A percentile compares a stretch with the other conserved stretches of the same genome.
phyloP scores from a whole-genome alignment of 1,140 invertebrate genomes.

The Drosophila seguyi region DNA sequence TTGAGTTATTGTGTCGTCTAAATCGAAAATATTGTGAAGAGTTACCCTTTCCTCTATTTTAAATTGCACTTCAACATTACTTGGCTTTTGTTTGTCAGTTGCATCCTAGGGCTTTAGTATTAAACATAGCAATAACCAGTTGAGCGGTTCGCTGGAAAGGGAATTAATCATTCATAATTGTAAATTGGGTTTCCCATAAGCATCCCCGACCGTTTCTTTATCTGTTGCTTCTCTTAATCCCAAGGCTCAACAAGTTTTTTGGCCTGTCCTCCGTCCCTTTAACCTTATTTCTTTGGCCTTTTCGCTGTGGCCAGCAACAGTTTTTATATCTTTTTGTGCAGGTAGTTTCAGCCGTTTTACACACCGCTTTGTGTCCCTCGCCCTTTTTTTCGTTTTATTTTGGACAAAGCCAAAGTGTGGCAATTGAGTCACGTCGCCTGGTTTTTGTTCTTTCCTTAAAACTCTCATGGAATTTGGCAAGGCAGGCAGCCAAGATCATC shows the following conservation, averaged over 20 bases:
- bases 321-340: slow-evolving; percentile 48
- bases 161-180: slow-evolving; percentile 63
- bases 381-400: slow-evolving; percentile 4
- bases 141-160: slow-evolving; percentile 34
- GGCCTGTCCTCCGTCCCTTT: slow-evolving; percentile 37
- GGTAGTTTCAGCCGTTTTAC: slow-evolving; percentile 42
- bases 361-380: slow-evolving; percentile 24
- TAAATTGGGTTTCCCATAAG: slow-evolving; percentile 48
- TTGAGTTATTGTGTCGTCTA: background rate
- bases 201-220: slow-evolving; percentile 37
- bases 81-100: slow-evolving; percentile 10
- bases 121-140: slow-evolving; percentile 45
- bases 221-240: slow-evolving; percentile 39
- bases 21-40: background rate
- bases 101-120: slow-evolving; percentile 21
- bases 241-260: slow-evolving; percentile 45
- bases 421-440: slow-evolving; percentile 58
- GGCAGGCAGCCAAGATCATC: background rate
- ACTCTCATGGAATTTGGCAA: slow-evolving; percentile 14
- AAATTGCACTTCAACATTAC: background rate
- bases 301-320: slow-evolving; percentile 12
- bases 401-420: slow-evolving; percentile 56
- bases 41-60: background rate
- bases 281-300: slow-evolving; percentile 27
- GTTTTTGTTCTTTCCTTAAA: background rate